phyloP scores from a whole-genome alignment of 2,113 vertebrate genomes.

The Heloderma charlesbogerti region DNA sequence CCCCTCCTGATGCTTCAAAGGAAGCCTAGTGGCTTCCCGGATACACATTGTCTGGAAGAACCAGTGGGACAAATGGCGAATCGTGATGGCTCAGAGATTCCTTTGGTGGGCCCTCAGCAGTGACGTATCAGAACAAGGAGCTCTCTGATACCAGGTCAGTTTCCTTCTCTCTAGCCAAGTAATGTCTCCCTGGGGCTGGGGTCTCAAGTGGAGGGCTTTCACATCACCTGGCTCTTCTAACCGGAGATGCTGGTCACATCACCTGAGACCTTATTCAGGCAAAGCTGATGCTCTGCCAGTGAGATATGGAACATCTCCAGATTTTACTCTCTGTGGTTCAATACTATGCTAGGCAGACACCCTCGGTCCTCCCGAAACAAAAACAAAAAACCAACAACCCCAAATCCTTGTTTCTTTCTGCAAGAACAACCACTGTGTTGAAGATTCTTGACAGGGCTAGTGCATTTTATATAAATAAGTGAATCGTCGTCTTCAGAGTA shows the following conservation, averaged over 20 bases:
- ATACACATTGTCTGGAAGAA: too few species aligned
- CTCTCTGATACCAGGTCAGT: neutral
- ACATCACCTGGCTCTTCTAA: neutral
- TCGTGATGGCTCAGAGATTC: too few species aligned
- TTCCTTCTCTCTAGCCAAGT: neutral
- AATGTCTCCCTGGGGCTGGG: neutral
- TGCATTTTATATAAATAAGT: constrained; percentile 71
- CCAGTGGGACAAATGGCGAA: too few species aligned
- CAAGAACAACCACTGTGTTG: constrained; percentile 70
- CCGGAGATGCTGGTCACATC: neutral
- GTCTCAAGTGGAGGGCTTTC: neutral
- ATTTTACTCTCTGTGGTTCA: neutral
- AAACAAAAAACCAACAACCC: neutral
- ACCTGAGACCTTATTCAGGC: neutral
- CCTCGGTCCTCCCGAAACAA: neutral
- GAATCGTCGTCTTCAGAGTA: constrained; percentile 55
- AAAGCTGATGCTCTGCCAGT: neutral
- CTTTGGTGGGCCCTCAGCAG: too few species aligned
- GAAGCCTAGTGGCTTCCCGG: too few species aligned
- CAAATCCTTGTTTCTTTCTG: constrained; percentile 18
- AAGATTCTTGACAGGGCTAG: constrained; percentile 70
- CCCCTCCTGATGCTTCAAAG: neutral
- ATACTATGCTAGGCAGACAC: neutral
- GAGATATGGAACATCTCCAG: neutral
- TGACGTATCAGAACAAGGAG: too few species aligned